Percentiles rank a stretch among this genome's conserved stretches.
Conservation (phyloP, 2,797 vertebrate genomes). For the Prionace glauca region DNA sequence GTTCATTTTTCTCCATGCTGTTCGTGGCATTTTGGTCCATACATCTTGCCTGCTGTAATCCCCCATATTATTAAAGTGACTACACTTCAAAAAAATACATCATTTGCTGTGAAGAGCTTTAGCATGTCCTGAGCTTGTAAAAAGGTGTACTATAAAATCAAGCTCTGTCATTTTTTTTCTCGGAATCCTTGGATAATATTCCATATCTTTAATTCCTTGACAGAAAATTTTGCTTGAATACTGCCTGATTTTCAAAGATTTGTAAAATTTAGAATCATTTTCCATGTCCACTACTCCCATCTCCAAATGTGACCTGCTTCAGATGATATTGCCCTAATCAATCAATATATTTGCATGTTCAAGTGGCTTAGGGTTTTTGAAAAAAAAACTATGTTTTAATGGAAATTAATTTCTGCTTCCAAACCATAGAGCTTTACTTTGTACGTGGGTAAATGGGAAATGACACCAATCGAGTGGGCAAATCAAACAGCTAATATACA, state of each 20-base stretch:
- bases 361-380: neutral
- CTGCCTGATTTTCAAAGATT: neutral
- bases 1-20: neutral
- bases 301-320: neutral
- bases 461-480: neutral
- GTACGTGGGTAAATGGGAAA: neutral
- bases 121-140: neutral
- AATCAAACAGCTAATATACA: neutral
- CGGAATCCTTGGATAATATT: neutral
- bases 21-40: neutral
- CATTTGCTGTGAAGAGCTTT: neutral
- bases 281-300: neutral
- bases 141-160: neutral
- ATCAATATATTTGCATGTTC: neutral
- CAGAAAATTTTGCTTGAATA: neutral
- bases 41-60: neutral
- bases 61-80: neutral
- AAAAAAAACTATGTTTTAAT: neutral
- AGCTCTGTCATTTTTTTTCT: neutral
- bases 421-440: neutral
- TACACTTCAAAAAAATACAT: neutral
- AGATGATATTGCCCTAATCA: neutral
- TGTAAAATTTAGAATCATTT: neutral
- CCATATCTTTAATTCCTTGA: neutral
- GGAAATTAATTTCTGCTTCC: neutral